A percentile compares a stretch with the other conserved stretches of the same genome.
These are phyloP conservation scores for Acipenser ruthenus DNA, from an alignment of 2,797 vertebrate genomes.

Conservation along the genomic window DNA sequence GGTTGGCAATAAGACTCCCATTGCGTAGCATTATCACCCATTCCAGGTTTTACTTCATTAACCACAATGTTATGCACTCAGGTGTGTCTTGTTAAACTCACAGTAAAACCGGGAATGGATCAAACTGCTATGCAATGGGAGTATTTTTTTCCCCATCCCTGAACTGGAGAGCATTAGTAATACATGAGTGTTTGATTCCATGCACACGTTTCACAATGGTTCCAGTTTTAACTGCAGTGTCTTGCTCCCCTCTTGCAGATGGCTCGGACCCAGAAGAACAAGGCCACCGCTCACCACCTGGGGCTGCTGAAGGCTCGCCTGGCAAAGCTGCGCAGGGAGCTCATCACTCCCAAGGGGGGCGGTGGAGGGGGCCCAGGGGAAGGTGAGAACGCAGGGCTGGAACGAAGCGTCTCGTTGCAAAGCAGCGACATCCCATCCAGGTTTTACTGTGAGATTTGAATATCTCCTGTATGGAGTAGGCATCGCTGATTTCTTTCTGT, in stretches of 20 bases:
- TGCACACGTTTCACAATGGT: background rate
- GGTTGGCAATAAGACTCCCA: no score
- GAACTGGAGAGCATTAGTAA: no score
- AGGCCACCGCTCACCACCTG: constrained; percentile 93
- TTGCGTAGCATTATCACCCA: no score
- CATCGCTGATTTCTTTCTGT: no score
- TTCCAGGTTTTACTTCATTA: no score
- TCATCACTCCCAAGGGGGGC: constrained; percentile 94
- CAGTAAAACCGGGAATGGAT: background rate
- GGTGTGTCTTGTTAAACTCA: background rate
- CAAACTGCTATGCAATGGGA: constrained; percentile 4
- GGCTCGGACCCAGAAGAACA: constrained; percentile 96
- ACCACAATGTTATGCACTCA: no score
- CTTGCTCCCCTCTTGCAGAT: constrained; percentile 56
- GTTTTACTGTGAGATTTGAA: no score
- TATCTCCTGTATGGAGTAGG: no score
- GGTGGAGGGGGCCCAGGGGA: constrained; percentile 86
- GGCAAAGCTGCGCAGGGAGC: constrained; percentile 88
- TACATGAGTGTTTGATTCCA: no score
- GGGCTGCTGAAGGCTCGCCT: constrained; percentile 91
- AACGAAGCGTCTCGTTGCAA: no score
- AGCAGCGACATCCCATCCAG: no score
- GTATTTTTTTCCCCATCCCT: background rate
- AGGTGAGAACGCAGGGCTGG: constrained; percentile 49
- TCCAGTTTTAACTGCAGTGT: background rate